phyloP scores from a whole-genome alignment of 2,113 vertebrate genomes.

The Hypocryptadius cinnamomeus region DNA sequence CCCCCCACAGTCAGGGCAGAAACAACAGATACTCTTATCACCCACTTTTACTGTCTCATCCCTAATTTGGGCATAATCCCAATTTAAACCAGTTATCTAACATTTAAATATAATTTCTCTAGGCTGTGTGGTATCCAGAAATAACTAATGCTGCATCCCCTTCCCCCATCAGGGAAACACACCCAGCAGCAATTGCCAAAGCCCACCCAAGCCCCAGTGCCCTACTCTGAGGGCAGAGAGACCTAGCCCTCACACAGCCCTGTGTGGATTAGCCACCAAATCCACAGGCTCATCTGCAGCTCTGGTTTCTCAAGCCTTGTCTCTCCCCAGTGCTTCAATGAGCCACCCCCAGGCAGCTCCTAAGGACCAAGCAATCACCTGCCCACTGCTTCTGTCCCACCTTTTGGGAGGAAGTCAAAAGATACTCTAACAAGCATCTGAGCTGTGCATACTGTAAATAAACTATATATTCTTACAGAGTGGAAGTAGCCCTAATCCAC shows the following conservation, averaged over 20 bases:
- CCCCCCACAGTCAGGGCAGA: not conserved
- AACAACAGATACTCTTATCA: slow-evolving; percentile 35
- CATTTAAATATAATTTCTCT: slow-evolving; percentile 45
- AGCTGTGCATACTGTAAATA: not conserved
- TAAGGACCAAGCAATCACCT: not conserved
- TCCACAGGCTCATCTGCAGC: not conserved
- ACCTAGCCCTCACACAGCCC: not conserved
- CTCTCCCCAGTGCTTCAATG: not conserved
- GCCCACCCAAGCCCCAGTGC: not conserved
- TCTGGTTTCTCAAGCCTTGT: not conserved
- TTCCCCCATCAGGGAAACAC: not conserved
- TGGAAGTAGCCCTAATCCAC: not conserved
- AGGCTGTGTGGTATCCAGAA: slow-evolving; percentile 13
- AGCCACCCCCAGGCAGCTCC: not conserved
- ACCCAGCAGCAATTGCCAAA: not conserved
- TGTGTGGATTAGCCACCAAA: not conserved
- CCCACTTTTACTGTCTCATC: not conserved
- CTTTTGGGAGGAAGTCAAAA: not conserved
- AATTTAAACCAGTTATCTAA: slow-evolving; percentile 53
- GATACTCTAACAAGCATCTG: not conserved
- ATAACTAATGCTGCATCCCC: slow-evolving; percentile 6
- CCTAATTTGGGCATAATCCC: slow-evolving; percentile 53
- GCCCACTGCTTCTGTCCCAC: not conserved
- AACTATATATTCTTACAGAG: not conserved
- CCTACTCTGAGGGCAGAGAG: not conserved